These are phyloP conservation scores for Psammodynastes pulverulentus DNA, from an alignment of 2,113 vertebrate genomes.

Conservation along the genomic window DNA sequence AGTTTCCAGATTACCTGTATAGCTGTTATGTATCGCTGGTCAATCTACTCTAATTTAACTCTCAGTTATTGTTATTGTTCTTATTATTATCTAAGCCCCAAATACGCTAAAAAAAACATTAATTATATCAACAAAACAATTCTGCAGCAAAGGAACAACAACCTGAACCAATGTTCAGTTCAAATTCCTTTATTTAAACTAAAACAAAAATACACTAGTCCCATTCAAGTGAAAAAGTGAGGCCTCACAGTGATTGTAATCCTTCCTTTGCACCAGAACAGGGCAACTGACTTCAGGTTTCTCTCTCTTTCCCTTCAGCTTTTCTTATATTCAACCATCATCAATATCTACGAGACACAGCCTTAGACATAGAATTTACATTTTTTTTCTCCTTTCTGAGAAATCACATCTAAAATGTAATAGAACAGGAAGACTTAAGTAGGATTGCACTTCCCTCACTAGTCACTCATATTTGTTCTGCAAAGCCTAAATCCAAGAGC, in stretches of 20 bases:
- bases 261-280: neutral
- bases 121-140: neutral
- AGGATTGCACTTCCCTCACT: neutral
- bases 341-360: neutral
- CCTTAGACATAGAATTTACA: neutral
- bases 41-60: conserved; percentile 10
- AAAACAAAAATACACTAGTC: neutral
- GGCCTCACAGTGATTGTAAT: neutral
- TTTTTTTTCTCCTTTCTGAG: neutral
- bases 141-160: neutral
- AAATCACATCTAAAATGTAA: neutral
- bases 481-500: neutral
- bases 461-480: neutral
- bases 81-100: neutral
- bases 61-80: neutral
- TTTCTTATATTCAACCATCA: neutral
- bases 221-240: neutral
- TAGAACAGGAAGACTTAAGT: neutral
- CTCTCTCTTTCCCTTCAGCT: neutral
- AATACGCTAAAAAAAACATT: neutral
- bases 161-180: neutral
- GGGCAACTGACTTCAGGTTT: neutral
- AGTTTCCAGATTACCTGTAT: neutral
- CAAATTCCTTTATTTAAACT: neutral
- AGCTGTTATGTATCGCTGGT: neutral